phyloP scores from a whole-genome alignment of 2,888 invertebrate genomes.

The Apantesis nais region DNA sequence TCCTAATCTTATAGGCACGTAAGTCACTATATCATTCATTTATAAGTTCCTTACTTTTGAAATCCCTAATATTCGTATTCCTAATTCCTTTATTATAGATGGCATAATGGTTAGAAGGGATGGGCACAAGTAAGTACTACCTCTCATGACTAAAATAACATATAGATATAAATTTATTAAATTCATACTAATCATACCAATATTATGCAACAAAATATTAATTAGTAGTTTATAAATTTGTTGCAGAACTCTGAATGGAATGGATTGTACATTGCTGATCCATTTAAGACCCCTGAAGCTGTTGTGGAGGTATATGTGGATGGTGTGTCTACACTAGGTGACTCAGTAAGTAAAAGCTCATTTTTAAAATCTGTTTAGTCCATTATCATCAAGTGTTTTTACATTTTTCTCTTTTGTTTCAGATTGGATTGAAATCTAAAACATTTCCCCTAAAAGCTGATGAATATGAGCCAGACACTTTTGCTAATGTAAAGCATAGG shows the following conservation, averaged over 20 bases:
- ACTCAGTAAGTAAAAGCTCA: slow-evolving; percentile 64
- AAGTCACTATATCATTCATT: background rate
- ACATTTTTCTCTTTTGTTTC: slow-evolving; percentile 27
- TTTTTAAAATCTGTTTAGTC: background rate
- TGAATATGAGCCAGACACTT: slow-evolving; percentile 87
- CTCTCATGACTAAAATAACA: background rate
- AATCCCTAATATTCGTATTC: background rate
- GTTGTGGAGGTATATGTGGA: slow-evolving; percentile 89
- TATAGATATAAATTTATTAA: background rate
- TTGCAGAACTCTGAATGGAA: slow-evolving; percentile 88
- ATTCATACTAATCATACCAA: background rate
- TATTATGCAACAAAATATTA: background rate
- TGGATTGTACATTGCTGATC: slow-evolving; percentile 88
- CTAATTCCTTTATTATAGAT: background rate
- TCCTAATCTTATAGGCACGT: background rate
- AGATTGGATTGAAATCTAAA: slow-evolving; percentile 78
- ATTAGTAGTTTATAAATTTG: background rate
- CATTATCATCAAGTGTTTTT: background rate
- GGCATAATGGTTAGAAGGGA: background rate
- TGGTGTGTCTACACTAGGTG: slow-evolving; percentile 86
- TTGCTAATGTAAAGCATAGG: slow-evolving; percentile 84
- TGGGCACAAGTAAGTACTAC: background rate
- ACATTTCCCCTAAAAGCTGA: slow-evolving; percentile 86
- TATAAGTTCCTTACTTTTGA: background rate
- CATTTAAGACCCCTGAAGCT: slow-evolving; percentile 90